Conservation (phyloP, 2,888 invertebrate genomes). For the Megastigmus dorsalis region DNA sequence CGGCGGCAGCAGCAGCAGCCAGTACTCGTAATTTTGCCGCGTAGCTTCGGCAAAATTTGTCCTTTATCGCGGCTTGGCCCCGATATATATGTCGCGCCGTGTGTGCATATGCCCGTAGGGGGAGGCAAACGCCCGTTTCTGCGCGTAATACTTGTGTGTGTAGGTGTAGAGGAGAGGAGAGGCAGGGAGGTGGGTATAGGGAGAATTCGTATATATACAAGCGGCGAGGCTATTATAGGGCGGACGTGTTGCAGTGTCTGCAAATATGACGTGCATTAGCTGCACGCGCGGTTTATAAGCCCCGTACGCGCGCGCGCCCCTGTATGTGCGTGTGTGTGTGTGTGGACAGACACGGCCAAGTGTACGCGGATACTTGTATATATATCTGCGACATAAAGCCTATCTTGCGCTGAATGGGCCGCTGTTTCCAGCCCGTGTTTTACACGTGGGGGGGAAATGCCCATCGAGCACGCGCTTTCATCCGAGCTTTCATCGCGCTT, state of each 20-base stretch:
- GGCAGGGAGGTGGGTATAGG: no score
- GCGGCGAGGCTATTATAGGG: background rate
- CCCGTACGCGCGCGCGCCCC: background rate
- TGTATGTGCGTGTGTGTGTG: background rate
- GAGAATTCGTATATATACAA: no score
- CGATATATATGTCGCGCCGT: background rate
- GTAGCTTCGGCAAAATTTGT: conserved; percentile 32
- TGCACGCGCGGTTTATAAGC: conserved; percentile 29
- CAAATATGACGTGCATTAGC: conserved; percentile 47
- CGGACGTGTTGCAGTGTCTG: conserved; percentile 33
- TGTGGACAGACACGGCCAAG: background rate
- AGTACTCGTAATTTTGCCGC: conserved; percentile 35
- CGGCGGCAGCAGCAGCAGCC: no score
- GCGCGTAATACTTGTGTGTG: background rate
- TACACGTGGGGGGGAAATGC: background rate
- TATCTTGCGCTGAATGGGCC: no score
- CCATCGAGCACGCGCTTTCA: no score
- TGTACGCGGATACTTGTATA: background rate
- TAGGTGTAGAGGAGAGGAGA: no score
- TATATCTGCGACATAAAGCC: no score
- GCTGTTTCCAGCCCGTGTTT: no score
- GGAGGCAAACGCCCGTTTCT: conserved; percentile 1
- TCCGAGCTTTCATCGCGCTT: no score
- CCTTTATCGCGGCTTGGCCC: conserved; percentile 44
- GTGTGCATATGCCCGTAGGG: background rate